Evolutionary conservation across 2,797 vertebrate species (phyloP).

Genomic region (Onychomys leucogaster): DNA sequence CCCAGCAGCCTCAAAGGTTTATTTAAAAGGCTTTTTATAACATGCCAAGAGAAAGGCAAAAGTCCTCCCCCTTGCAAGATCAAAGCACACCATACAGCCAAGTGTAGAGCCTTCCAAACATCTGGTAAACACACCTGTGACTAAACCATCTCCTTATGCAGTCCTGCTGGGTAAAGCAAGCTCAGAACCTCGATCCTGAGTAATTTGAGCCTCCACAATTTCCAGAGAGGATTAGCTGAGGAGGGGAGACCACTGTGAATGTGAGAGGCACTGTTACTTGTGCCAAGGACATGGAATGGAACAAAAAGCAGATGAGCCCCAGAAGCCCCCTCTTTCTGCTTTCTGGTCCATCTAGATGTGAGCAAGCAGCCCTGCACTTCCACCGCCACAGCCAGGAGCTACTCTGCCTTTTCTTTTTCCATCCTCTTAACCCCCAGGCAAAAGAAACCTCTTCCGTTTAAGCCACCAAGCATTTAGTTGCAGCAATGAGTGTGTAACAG

Average conservation of each 20-base stretch:
- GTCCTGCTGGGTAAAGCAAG: too few species aligned
- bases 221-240: background rate
- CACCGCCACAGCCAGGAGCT: background rate
- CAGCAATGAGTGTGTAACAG: background rate
- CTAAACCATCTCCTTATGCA: too few species aligned
- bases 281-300: background rate
- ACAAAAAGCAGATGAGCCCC: background rate
- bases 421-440: background rate
- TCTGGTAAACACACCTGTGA: too few species aligned
- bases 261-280: too few species aligned
- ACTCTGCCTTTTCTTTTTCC: background rate
- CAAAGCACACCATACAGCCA: too few species aligned
- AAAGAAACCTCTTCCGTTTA: background rate
- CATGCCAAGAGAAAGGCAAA: too few species aligned
- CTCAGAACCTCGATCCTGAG: too few species aligned
- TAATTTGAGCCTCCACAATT: background rate
- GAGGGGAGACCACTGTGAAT: too few species aligned
- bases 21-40: too few species aligned
- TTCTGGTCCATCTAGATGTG: background rate
- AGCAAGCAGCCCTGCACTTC: background rate
- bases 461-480: background rate
- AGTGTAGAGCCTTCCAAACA: too few species aligned
- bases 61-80: too few species aligned
- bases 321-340: background rate
- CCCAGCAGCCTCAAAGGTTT: too few species aligned